phyloP scores from a whole-genome alignment of 1,140 invertebrate genomes.

The Nixonia krombeini region DNA sequence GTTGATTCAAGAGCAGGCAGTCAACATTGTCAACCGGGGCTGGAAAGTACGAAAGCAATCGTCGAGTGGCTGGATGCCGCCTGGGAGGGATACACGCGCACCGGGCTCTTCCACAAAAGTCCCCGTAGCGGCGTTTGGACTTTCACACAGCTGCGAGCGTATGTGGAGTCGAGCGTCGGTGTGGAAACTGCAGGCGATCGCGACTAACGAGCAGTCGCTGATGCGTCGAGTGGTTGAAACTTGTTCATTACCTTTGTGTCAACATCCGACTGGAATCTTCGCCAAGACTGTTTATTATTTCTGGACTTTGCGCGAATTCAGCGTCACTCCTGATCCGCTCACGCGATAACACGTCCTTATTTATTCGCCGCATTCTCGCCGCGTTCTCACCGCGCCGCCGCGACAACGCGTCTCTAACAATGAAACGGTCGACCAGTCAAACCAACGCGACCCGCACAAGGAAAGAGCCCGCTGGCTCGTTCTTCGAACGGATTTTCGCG shows the following conservation, averaged over 20 bases:
- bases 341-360: neutral
- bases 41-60: constrained; percentile 28
- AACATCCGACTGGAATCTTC: constrained; percentile 30
- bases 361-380: neutral
- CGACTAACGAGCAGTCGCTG: constrained; percentile 34
- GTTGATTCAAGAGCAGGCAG: constrained; percentile 45
- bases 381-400: neutral
- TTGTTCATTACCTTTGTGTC: constrained; percentile 41
- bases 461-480: no score
- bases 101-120: constrained; percentile 12
- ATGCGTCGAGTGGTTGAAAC: constrained; percentile 40
- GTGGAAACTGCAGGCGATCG: constrained; percentile 21
- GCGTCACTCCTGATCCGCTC: constrained; percentile 24
- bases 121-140: constrained; percentile 13
- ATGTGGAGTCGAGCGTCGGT: constrained; percentile 11
- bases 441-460: neutral
- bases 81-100: constrained; percentile 1
- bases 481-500: no score
- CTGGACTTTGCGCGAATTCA: constrained; percentile 14
- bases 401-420: no score
- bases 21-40: constrained; percentile 36
- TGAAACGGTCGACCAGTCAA: neutral
- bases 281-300: constrained; percentile 29
- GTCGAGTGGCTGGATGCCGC: constrained; percentile 26
- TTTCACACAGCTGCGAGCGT: constrained; percentile 14